Conservation (phyloP, 2,113 vertebrate species). For the Globicephala melas region DNA sequence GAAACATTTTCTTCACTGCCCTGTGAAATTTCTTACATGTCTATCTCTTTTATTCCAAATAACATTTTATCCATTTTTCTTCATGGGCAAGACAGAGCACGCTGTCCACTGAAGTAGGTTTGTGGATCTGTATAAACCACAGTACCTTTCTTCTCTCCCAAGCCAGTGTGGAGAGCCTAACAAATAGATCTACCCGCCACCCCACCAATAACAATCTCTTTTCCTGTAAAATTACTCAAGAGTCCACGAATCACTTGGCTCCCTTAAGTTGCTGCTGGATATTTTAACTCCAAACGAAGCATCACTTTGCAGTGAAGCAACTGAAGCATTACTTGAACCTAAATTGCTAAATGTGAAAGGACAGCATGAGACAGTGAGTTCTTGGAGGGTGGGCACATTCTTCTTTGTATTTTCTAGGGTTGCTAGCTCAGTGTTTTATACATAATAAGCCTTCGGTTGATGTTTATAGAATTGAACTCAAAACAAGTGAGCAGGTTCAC, state of each 20-base stretch:
- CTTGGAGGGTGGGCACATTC: neutral
- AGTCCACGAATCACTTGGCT: neutral
- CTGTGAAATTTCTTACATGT: neutral
- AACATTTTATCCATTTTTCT: neutral
- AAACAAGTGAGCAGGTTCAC: neutral
- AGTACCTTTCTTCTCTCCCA: neutral
- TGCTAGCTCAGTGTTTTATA: neutral
- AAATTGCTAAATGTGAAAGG: neutral
- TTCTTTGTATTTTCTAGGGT: neutral
- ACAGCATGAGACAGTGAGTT: neutral
- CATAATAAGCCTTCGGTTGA: neutral
- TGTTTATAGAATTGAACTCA: neutral
- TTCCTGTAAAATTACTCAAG: neutral
- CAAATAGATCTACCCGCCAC: neutral
- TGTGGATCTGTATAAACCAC: neutral
- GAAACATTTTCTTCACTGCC: neutral
- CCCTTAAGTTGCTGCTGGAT: neutral
- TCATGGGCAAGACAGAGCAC: neutral
- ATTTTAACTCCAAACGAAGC: neutral
- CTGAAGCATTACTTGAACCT: neutral
- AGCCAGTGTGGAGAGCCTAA: neutral
- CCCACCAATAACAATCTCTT: neutral
- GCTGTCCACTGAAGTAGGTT: neutral
- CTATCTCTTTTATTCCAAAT: neutral
- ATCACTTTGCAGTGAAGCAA: neutral